phyloP scores from a whole-genome alignment of 2,797 vertebrate species.

The Hemibagrus guttatus region DNA sequence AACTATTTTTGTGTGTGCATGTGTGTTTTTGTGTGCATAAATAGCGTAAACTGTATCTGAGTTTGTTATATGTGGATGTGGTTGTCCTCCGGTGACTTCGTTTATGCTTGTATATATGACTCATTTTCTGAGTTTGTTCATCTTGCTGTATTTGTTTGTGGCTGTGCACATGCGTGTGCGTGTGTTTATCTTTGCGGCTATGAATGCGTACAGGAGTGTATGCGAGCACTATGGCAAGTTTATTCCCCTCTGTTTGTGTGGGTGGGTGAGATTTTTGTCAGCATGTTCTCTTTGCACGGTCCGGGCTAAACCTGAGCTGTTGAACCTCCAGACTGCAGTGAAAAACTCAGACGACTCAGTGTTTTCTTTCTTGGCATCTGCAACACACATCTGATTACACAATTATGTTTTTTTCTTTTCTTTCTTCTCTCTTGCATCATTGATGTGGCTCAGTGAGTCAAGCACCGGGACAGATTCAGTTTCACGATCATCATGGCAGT shows the following conservation, averaged over 20 bases:
- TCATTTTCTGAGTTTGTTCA: constrained; percentile 33
- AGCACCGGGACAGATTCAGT: constrained; percentile 23
- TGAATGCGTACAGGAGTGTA: constrained; percentile 32
- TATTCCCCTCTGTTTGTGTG: constrained; percentile 34
- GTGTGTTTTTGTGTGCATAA: constrained; percentile 10
- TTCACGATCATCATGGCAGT: constrained; percentile 16
- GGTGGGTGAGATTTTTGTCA: constrained; percentile 14
- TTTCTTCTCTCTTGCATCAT: constrained; percentile 36
- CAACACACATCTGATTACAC: constrained; percentile 29
- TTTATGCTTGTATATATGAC: constrained; percentile 38
- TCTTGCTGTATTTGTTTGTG: constrained; percentile 15
- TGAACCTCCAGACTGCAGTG: neutral
- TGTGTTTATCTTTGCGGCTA: constrained; percentile 35
- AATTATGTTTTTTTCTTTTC: neutral
- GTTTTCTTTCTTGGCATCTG: constrained; percentile 34
- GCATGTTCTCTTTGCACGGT: neutral
- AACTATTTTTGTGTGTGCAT: neutral
- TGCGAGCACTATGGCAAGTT: constrained; percentile 15
- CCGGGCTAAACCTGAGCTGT: constrained; percentile 3
- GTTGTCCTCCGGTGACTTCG: neutral
- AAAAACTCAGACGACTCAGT: constrained; percentile 5
- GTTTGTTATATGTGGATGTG: constrained; percentile 30
- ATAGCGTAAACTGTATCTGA: constrained; percentile 14
- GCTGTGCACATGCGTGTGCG: constrained; percentile 3
- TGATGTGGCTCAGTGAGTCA: constrained; percentile 9